Conservation (phyloP, 2,888 invertebrate species). For the Ophion costatus region DNA sequence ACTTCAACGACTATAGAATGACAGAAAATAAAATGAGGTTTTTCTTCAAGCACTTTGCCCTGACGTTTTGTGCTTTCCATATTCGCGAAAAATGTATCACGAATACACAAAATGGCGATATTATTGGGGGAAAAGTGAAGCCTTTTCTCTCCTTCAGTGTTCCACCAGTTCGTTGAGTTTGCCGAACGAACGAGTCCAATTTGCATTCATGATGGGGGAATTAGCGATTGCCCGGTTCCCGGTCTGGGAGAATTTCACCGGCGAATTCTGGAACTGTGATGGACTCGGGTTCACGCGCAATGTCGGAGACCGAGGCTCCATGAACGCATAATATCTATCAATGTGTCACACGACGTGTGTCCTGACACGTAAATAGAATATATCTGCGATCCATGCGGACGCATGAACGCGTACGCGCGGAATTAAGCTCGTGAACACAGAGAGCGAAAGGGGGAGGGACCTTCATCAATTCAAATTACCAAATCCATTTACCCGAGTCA, state of each 20-base stretch:
- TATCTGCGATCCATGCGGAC: constrained; percentile 28
- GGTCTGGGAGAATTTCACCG: constrained; percentile 40
- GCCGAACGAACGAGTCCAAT: constrained; percentile 67
- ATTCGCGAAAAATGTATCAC: neutral
- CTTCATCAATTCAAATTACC: constrained; percentile 57
- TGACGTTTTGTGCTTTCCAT: neutral
- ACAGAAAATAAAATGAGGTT: neutral
- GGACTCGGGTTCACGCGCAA: constrained; percentile 33
- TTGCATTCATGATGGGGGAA: constrained; percentile 74
- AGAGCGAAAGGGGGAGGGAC: constrained; percentile 19
- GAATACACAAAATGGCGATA: neutral
- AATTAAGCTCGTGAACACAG: constrained; percentile 48
- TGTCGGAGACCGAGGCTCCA: constrained; percentile 25
- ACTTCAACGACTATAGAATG: too few relatives aligned
- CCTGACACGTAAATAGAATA: constrained; percentile 31
- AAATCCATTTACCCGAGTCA: constrained; percentile 51
- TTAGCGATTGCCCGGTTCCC: constrained; percentile 70
- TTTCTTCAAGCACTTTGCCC: neutral
- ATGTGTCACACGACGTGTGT: constrained; percentile 41
- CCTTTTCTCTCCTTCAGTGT: neutral
- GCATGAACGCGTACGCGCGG: constrained; percentile 39
- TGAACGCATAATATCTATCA: constrained; percentile 52
- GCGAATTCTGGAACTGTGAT: constrained; percentile 19
- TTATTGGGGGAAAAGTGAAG: neutral
- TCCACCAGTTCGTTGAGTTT: constrained; percentile 33